Evolutionary conservation across 2,797 vertebrate genomes (phyloP).

Genomic region (Pampus argenteus): DNA sequence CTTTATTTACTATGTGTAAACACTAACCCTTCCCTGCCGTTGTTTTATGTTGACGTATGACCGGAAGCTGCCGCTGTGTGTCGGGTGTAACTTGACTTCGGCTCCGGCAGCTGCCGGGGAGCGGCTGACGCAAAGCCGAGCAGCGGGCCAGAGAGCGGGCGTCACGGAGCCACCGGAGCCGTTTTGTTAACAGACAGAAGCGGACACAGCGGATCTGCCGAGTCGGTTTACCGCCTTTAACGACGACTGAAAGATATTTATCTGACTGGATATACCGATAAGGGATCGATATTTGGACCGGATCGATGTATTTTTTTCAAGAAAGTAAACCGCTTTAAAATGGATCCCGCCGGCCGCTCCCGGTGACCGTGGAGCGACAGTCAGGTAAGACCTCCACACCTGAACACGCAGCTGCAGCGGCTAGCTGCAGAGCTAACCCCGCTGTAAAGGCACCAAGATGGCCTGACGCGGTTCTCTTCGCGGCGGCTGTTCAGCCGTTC

Average conservation of each 20-base stretch:
- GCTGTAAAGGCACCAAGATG: too few species aligned
- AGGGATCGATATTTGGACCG: background rate
- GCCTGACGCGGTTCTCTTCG: background rate
- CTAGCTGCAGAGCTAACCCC: background rate
- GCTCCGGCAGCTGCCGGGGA: conserved; percentile 20
- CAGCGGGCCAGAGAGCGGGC: background rate
- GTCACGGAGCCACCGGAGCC: background rate
- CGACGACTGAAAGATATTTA: background rate
- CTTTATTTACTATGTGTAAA: too few species aligned
- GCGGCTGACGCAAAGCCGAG: conserved; percentile 26
- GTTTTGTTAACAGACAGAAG: conserved; percentile 27
- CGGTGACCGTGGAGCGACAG: conserved; percentile 31
- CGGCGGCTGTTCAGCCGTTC: background rate
- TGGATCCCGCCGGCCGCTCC: conserved; percentile 48
- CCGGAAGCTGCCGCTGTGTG: background rate
- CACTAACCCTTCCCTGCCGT: too few species aligned
- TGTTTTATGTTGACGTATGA: conserved; percentile 12
- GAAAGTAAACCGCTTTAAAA: conserved; percentile 64
- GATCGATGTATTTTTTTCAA: conserved; percentile 35
- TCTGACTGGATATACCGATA: background rate
- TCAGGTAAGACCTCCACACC: conserved; percentile 43
- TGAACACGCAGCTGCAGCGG: background rate
- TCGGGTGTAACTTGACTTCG: background rate
- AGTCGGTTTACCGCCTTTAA: background rate
- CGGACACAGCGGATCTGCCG: background rate